A percentile compares a stretch with the other conserved stretches of the same genome.
phyloP scores from a whole-genome alignment of 2,888 invertebrate genomes.

The Plemyria rubiginata region DNA sequence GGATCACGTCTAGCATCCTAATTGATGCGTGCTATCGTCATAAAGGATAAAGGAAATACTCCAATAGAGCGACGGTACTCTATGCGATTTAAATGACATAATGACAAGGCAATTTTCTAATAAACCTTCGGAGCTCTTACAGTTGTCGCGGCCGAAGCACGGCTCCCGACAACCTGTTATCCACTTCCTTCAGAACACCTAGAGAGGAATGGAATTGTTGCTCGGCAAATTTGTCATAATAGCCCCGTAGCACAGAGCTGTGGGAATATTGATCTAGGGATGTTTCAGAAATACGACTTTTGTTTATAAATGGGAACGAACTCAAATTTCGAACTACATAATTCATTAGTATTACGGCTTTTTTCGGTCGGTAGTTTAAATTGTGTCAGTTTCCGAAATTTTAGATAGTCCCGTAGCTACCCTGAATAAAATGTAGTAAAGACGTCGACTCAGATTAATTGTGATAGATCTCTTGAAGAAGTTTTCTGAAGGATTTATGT shows the following conservation, averaged over 20 bases:
- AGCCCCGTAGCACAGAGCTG: background rate
- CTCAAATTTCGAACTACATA: no score
- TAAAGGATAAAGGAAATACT: conserved; percentile 84
- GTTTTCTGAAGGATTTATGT: conserved; percentile 17
- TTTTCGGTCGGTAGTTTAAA: no score
- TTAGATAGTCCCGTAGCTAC: no score
- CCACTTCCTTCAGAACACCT: conserved; percentile 78
- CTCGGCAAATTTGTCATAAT: conserved; percentile 11
- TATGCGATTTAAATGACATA: conserved; percentile 86
- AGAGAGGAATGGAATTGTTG: conserved; percentile 44
- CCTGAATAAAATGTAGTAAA: background rate
- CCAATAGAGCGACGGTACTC: conserved; percentile 83
- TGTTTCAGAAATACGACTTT: conserved; percentile 5
- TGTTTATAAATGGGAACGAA: background rate
- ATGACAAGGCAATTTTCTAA: conserved; percentile 85
- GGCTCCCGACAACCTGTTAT: conserved; percentile 77
- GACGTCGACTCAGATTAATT: conserved; percentile 2
- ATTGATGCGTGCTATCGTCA: conserved; percentile 82
- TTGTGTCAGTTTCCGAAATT: no score
- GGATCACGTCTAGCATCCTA: conserved; percentile 72
- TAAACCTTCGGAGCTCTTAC: conserved; percentile 83
- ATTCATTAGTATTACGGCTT: no score
- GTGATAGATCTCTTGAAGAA: conserved; percentile 7
- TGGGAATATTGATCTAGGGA: conserved; percentile 5
- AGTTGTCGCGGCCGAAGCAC: conserved; percentile 71